These are phyloP conservation scores for Phrynocephalus guinanensis DNA, from an alignment of 2,797 vertebrate species.

Conservation along the genomic window DNA sequence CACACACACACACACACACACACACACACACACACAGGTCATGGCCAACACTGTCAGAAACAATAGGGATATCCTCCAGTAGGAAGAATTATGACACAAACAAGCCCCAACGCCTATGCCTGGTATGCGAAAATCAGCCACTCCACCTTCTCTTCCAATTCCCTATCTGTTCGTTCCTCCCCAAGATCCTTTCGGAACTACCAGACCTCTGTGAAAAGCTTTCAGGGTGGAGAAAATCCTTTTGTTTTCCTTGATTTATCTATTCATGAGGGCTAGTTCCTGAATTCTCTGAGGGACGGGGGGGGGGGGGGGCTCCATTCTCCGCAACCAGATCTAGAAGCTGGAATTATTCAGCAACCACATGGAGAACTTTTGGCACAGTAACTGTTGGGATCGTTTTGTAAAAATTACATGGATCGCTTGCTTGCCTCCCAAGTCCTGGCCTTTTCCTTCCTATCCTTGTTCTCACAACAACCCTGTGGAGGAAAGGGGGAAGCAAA, in stretches of 20 bases:
- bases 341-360: too few relatives aligned
- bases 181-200: conserved; percentile 18
- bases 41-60: conserved; percentile 76
- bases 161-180: conserved; percentile 38
- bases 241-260: conserved; percentile 53
- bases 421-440: too few relatives aligned
- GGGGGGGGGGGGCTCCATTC: not conserved
- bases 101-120: conserved; percentile 67
- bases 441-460: too few relatives aligned
- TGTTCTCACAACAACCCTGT: too few relatives aligned
- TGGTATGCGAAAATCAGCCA: conserved; percentile 55
- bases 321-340: not conserved
- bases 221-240: conserved; percentile 20
- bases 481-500: too few relatives aligned
- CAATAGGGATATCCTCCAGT: conserved; percentile 76
- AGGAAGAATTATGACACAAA: conserved; percentile 63
- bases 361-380: too few relatives aligned
- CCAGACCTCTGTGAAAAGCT: conserved; percentile 27
- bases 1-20: too few relatives aligned
- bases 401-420: too few relatives aligned
- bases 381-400: too few relatives aligned
- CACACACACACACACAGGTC: conserved; percentile 38
- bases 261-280: not conserved
- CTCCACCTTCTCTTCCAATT: conserved; percentile 39
- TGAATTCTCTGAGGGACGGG: not conserved